A percentile compares a stretch with the other conserved stretches of the same genome.
phyloP scores from a whole-genome alignment of 1,140 invertebrate species.

The silkworm (Bombyx mori) region ASM3026992v2 NC_085115.1:482501-483000 shows the following conservation, averaged over 20 bases:
- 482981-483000: too few relatives aligned
- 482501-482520: background rate
- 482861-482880: conserved; percentile 72
- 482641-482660: conserved; percentile 39
- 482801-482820: conserved; percentile 65
- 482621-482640: background rate
- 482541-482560: background rate
- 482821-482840: conserved; percentile 38
- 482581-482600: background rate
- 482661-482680: conserved; percentile 75
- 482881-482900: conserved; percentile 8
- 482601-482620: background rate
- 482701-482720: conserved; percentile 42
- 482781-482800: conserved; percentile 64
- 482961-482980: too few relatives aligned
- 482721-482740: conserved; percentile 52
- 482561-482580: background rate
- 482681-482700: conserved; percentile 52
- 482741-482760: conserved; percentile 48
- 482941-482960: too few relatives aligned
- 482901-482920: too few relatives aligned
- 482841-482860: conserved; percentile 59
- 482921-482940: too few relatives aligned
- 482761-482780: conserved; percentile 58
- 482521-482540: background rate